A percentile compares a stretch with the other conserved stretches of the same genome.
Evolutionary conservation across 2,888 invertebrate species (phyloP).

Genomic region (Lithophane semibrunnea): DNA sequence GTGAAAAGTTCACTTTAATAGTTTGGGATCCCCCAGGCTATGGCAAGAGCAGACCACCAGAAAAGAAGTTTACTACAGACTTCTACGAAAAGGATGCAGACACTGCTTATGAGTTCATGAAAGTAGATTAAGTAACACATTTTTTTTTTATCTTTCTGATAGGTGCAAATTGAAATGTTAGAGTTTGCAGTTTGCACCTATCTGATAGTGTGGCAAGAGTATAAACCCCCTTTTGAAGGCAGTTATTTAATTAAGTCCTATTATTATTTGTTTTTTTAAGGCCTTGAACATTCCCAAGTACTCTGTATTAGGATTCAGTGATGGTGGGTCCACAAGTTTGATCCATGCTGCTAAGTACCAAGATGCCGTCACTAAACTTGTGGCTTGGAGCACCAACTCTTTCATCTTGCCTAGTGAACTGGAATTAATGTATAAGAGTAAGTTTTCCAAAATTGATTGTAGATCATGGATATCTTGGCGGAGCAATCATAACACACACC

Average conservation of each 20-base stretch:
- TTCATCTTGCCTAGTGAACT: constrained; percentile 93
- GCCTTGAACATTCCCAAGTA: constrained; percentile 92
- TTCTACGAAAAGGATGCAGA: constrained; percentile 95
- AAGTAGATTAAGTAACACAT: constrained; percentile 80
- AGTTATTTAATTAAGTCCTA: not conserved
- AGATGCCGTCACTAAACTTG: constrained; percentile 92
- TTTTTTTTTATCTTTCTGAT: too few relatives aligned
- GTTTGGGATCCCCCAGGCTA: constrained; percentile 97
- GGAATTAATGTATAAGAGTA: constrained; percentile 73
- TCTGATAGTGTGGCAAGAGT: constrained; percentile 71
- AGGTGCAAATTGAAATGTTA: too few relatives aligned
- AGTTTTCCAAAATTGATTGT: constrained; percentile 42
- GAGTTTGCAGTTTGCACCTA: not conserved
- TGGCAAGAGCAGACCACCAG: constrained; percentile 95
- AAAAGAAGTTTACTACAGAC: constrained; percentile 92
- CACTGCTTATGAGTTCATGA: constrained; percentile 93
- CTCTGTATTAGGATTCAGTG: constrained; percentile 97
- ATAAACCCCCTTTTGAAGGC: not conserved
- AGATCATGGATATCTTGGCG: not conserved
- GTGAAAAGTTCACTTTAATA: constrained; percentile 91
- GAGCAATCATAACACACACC: too few relatives aligned
- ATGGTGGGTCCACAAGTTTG: constrained; percentile 95
- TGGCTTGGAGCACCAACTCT: constrained; percentile 95
- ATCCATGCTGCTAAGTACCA: constrained; percentile 94
- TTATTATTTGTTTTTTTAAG: constrained; percentile 72